Base-by-base conservation (phyloP, 2,888 invertebrate genomes). In the Lepidocyrtoides sp. region DNA sequence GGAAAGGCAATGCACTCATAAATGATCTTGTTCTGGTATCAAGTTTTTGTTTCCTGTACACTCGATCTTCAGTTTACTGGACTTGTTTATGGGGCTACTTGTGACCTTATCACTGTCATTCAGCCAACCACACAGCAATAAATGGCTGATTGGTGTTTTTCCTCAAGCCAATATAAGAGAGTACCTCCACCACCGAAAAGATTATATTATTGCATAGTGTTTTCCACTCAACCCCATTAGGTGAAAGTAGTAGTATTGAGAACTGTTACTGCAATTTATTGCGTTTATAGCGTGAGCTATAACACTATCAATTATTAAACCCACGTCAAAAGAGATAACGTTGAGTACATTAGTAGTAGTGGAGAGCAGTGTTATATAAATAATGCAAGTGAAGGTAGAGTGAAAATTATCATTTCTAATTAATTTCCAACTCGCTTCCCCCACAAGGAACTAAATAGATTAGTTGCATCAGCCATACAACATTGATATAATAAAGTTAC, bases 51-150 rank as follows among this genome's bases (percentile, higher is more conserved):
- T 36, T 36, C 32, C 29, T 66, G 32, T 12, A 66, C 29, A 66
- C 29, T 32, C 3, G 26, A 10, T 14, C 29, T 23, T 1, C 66
- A 66, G 44, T 41, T 41, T 2, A 14, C 7, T 54, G 54, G 36
- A 32, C 54, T 69, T 54, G 69, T 84, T 84, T 84, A 84, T 84
- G 84, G 69, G 69, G 84, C 84, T 51, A 69, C 63, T 84, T 84
- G 84, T 69, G 84, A 84, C 54, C 84, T 79, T 79, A 72, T 72
- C 72, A n/a, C 23, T 72, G 72, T 72, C 72, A 44, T 8, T 72
- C 44, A 44, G 44, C 7, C 44, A 14, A 44, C 44, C 12, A 20
- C 29, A 23, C 14, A 8, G 48, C 2, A 48, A 48, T n/a, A n/a
- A n/a, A n/a, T n/a, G n/a, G n/a, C n/a, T n/a, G n/a, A n/a, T n/a